phyloP scores from a whole-genome alignment of 1,140 invertebrate species.

The Macrosteles quadrilineatus region DNA sequence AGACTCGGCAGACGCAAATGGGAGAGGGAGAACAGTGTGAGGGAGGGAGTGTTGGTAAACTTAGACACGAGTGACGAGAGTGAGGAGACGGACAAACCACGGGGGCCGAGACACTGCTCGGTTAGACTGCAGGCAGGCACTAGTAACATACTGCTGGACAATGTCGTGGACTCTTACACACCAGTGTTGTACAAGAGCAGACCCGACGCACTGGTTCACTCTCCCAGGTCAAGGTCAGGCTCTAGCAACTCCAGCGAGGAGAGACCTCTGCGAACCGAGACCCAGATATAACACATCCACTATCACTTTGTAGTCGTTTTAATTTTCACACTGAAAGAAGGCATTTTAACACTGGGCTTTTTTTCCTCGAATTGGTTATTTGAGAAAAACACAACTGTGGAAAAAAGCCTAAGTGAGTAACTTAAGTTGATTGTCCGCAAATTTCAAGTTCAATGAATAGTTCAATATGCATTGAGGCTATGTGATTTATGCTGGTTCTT shows the following conservation, averaged over 20 bases:
- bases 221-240: background rate
- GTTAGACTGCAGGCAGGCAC: slow-evolving; percentile 69
- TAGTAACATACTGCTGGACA: slow-evolving; percentile 76
- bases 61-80: slow-evolving; percentile 50
- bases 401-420: too few species aligned
- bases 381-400: too few species aligned
- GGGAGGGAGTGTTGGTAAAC: slow-evolving; percentile 51
- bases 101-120: slow-evolving; percentile 68
- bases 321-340: too few species aligned
- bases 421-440: too few species aligned
- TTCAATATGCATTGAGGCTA: too few species aligned
- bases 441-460: too few species aligned
- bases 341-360: too few species aligned
- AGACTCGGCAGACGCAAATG: background rate
- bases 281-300: slow-evolving; percentile 1
- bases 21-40: background rate
- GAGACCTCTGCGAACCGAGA: slow-evolving; percentile 15
- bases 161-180: slow-evolving; percentile 51
- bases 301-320: too few species aligned
- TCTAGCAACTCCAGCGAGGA: slow-evolving; percentile 1
- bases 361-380: too few species aligned
- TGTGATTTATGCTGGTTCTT: too few species aligned
- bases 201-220: slow-evolving; percentile 33
- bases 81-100: slow-evolving; percentile 9
- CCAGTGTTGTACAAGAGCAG: slow-evolving; percentile 38